Evolutionary conservation across 2,797 vertebrate genomes (phyloP), one percentile per base, ranked within the genome.

Genomic region (Enteromius radiatus): DNA sequence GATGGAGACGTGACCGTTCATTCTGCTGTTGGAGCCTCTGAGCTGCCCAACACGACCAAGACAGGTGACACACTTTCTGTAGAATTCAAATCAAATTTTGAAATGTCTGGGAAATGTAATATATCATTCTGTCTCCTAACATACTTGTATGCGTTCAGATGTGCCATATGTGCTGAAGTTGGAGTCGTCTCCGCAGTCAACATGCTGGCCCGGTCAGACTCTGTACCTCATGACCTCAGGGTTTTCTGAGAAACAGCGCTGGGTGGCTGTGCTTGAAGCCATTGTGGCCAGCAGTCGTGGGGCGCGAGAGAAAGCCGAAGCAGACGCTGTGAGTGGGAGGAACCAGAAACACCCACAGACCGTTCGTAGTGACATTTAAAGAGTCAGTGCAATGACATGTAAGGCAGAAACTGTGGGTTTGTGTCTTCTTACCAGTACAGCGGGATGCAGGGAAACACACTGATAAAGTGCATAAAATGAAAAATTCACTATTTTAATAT

Each of bases 161-260:
- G 95, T 99, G 87, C 95, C 97, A 47, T 99, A 97, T 70, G 95
- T 98, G 82, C 92, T 99, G 93, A 99, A 99, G 95, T 93, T 99
- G 92, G 98, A 99, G 91, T 97, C 96, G 45, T 95, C 96, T 83
- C 97, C 97, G 11, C 97, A 98, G 81, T 92, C 96, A 76, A 96
- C 97, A 80, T 98, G 97, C 92, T 99, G 98, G 98, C 97, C 97
- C 3, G 97, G 97, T 80, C 97, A 98, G 93, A 94, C 95, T 14
- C 92, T 99, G 86, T 99, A 97, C 94, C 95, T 99, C 92, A 94
- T 99, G 92, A 96, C 97, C 80, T 97, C 97, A 90, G 97, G 96
- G 90, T 99, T 99, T 91, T 97, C 97, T 0, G 98, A 99, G 92
- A 99, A 99, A 86, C 98, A 99, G 93, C 98, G 98, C 89, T 99